Percentiles rank a stretch among this genome's conserved stretches.
Evolutionary conservation across 2,113 vertebrate genomes (phyloP).

Genomic region (Puma concolor): DNA sequence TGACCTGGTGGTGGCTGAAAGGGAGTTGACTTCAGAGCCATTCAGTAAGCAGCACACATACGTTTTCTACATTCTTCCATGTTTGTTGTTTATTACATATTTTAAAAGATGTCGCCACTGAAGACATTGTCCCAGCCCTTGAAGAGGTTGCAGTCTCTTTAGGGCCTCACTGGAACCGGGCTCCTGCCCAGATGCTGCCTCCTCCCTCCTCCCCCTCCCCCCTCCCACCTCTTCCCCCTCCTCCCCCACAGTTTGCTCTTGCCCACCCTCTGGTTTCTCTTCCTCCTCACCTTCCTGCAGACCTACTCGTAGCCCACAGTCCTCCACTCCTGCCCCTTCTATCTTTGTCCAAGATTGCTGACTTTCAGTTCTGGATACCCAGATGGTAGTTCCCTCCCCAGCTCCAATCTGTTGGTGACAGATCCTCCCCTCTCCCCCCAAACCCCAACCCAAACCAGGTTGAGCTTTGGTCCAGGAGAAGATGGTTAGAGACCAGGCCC

Average conservation of each 20-base stretch:
- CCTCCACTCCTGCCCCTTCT: constrained; percentile 22
- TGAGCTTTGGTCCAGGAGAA: neutral
- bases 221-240: neutral
- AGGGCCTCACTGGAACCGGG: neutral
- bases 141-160: neutral
- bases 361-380: constrained; percentile 73
- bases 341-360: constrained; percentile 42
- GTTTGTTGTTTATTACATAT: neutral
- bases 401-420: neutral
- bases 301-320: constrained; percentile 16
- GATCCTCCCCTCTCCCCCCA: neutral
- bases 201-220: neutral
- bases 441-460: neutral
- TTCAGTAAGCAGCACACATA: neutral
- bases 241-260: neutral
- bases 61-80: neutral
- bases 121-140: neutral
- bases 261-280: constrained; percentile 68
- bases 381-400: constrained; percentile 39
- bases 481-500: neutral
- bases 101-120: neutral
- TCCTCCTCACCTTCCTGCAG: constrained; percentile 59
- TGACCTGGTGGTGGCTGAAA: neutral
- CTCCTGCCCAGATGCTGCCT: neutral
- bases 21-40: neutral